These are phyloP conservation scores for Nemurella pictetii DNA, from an alignment of 2,888 invertebrate genomes.

Conservation along the genomic window DNA sequence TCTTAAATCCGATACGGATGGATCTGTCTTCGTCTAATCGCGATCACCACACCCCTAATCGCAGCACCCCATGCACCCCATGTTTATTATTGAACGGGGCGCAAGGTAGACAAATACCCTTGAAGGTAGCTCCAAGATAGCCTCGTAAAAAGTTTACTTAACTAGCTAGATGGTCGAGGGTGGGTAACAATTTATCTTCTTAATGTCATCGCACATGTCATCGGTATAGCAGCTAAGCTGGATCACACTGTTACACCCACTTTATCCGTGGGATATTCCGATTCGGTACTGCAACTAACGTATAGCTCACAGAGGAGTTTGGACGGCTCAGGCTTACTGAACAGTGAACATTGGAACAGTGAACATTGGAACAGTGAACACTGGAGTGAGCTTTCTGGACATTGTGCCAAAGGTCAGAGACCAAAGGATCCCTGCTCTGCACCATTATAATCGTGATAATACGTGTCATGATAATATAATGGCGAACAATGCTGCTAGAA, in stretches of 20 bases:
- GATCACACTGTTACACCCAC: neutral
- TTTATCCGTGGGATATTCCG: neutral
- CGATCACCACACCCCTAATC: neutral
- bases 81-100: neutral
- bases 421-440: neutral
- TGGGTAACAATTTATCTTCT: neutral
- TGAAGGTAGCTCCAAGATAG: neutral
- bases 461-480: neutral
- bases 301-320: neutral
- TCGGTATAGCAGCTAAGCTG: neutral
- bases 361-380: neutral
- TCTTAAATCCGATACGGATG: neutral
- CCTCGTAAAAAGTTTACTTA: neutral
- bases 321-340: neutral
- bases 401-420: too few species aligned
- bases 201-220: conserved; percentile 11
- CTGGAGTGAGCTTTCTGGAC: neutral
- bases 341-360: neutral
- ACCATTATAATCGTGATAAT: neutral
- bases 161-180: neutral
- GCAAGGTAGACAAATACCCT: neutral
- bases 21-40: conserved; percentile 14
- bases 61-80: neutral
- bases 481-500: neutral
- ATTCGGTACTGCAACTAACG: neutral